Conservation (phyloP, 2,888 invertebrate species). For the Diachrysia chrysitis region DNA sequence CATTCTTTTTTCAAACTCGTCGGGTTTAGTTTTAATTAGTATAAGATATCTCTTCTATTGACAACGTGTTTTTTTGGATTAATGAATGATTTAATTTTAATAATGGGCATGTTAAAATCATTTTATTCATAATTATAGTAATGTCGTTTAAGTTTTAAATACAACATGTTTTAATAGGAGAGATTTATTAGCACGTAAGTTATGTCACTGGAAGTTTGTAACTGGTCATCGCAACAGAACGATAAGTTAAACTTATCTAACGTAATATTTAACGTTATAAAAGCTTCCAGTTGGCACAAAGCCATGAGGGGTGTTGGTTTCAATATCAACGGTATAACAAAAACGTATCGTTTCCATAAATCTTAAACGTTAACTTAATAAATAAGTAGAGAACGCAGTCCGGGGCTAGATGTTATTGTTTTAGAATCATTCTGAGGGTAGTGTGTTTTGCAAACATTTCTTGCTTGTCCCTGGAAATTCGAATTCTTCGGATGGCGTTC, state of each 20-base stretch:
- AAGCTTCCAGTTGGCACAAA: constrained; percentile 87
- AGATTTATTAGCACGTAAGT: constrained; percentile 83
- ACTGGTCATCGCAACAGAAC: constrained; percentile 57
- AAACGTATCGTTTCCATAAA: constrained; percentile 88
- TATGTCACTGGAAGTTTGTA: constrained; percentile 84
- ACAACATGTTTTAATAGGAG: constrained; percentile 67
- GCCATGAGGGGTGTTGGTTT: constrained; percentile 89
- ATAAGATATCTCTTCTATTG: constrained; percentile 61
- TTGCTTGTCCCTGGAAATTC: constrained; percentile 74
- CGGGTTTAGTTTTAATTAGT: constrained; percentile 54
- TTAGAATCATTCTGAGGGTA: constrained; percentile 77
- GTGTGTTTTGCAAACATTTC: constrained; percentile 87
- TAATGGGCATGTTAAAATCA: constrained; percentile 40
- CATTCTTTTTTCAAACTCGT: constrained; percentile 59
- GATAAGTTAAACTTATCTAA: constrained; percentile 61
- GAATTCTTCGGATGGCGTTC: constrained; percentile 87
- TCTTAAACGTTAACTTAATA: constrained; percentile 77
- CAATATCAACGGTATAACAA: constrained; percentile 83
- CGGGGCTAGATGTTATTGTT: constrained; percentile 83
- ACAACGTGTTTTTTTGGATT: constrained; percentile 40
- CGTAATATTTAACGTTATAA: constrained; percentile 74
- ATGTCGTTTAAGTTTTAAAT: constrained; percentile 4
- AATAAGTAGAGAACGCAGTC: constrained; percentile 78
- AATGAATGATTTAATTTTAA: constrained; percentile 45
- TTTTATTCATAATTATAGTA: constrained; percentile 32